phyloP scores from a whole-genome alignment of 1,140 invertebrate species.

The Drosophila fuyamai region DNA sequence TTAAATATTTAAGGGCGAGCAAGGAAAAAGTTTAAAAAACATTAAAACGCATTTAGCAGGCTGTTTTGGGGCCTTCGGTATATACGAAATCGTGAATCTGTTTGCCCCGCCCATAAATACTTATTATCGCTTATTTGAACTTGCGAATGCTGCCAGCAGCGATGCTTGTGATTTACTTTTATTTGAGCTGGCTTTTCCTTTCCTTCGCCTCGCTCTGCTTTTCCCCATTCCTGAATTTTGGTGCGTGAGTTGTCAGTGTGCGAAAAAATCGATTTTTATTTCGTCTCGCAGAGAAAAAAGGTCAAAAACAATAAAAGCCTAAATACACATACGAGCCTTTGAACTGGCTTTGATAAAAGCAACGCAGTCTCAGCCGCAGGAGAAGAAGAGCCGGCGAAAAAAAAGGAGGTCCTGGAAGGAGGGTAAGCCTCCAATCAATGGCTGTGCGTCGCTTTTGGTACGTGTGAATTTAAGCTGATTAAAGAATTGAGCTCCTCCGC shows the following conservation, averaged over 20 bases:
- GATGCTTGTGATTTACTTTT: conserved; percentile 70
- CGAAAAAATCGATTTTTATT: conserved; percentile 69
- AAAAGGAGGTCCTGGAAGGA: conserved; percentile 7
- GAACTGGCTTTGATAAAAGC: conserved; percentile 80
- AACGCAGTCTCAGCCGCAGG: conserved; percentile 30
- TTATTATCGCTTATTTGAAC: conserved; percentile 84
- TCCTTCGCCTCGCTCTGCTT: not conserved
- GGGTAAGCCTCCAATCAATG: conserved; percentile 79
- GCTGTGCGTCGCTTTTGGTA: conserved; percentile 79
- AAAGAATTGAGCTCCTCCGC: conserved; percentile 72
- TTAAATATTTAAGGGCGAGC: conserved; percentile 67
- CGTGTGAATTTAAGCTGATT: conserved; percentile 84
- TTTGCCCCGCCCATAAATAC: conserved; percentile 71
- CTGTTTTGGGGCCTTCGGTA: conserved; percentile 36
- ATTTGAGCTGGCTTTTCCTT: conserved; percentile 56
- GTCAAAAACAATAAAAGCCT: conserved; percentile 83
- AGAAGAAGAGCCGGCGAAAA: conserved; percentile 1
- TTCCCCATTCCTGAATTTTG: conserved; percentile 15
- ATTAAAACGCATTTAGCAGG: conserved; percentile 80
- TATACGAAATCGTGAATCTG: conserved; percentile 36
- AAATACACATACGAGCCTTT: conserved; percentile 82
- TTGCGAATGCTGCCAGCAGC: conserved; percentile 64
- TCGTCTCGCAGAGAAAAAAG: conserved; percentile 65
- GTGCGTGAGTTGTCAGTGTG: conserved; percentile 42
- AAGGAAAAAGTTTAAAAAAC: conserved; percentile 59